These are phyloP conservation scores for Columba janthina DNA, from an alignment of 2,113 vertebrate genomes.

Conservation along the genomic window DNA sequence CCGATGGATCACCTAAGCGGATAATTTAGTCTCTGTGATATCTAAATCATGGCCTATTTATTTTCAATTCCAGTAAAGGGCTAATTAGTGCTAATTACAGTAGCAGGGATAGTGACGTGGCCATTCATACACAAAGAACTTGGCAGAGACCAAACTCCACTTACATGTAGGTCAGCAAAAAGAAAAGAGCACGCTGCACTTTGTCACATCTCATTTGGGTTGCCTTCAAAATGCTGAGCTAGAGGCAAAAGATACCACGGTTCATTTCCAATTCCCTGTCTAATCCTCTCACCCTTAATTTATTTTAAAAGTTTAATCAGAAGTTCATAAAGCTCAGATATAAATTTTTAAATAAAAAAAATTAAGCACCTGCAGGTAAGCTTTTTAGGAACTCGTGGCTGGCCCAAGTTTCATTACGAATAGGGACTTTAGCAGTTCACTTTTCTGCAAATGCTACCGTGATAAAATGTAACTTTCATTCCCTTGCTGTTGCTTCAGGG, in stretches of 20 bases:
- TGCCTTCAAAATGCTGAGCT: slow-evolving; percentile 62
- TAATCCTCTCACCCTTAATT: slow-evolving; percentile 63
- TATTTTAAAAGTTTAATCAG: slow-evolving; percentile 69
- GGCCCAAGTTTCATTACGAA: slow-evolving; percentile 28
- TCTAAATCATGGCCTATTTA: slow-evolving; percentile 28
- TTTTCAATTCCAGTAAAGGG: slow-evolving; percentile 36
- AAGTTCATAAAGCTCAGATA: slow-evolving; percentile 56
- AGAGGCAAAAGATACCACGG: slow-evolving; percentile 53
- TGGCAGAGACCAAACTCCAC: slow-evolving; percentile 25
- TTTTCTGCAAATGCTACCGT: slow-evolving; percentile 23
- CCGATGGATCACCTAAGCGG: neutral
- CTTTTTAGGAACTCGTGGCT: slow-evolving; percentile 12
- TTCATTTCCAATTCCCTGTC: slow-evolving; percentile 53
- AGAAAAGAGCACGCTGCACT: neutral
- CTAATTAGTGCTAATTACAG: slow-evolving; percentile 36
- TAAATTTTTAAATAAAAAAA: slow-evolving; percentile 59
- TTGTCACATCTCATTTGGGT: slow-evolving; percentile 67
- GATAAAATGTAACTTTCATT: slow-evolving; percentile 56
- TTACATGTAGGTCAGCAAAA: slow-evolving; percentile 33
- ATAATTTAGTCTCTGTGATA: slow-evolving; percentile 8
- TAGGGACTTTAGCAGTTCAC: neutral
- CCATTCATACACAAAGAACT: slow-evolving; percentile 31
- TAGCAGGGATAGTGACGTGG: neutral
- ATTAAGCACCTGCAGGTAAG: slow-evolving; percentile 49
- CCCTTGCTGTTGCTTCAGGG: slow-evolving; percentile 42